Base-by-base conservation (phyloP, 2,113 vertebrate species). In the Epinephelus fuscoguttatus region DNA sequence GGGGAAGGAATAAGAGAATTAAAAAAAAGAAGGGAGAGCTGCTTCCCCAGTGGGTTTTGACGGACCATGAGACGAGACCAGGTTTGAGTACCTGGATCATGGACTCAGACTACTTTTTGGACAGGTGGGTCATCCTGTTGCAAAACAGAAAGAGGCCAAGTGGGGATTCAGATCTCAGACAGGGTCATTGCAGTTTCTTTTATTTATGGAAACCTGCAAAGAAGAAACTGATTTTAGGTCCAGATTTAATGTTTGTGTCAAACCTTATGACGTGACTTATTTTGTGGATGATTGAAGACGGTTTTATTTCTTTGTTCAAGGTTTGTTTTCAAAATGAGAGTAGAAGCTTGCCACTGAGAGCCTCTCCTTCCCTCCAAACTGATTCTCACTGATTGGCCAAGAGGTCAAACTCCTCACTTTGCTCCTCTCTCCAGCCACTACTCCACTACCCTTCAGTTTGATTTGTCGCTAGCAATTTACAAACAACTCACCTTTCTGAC, bases 311-410 rank as follows among this genome's bases (percentile, higher is more conserved):
- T 76, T 45, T 53, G 72, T 15, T 57, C 5, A 21, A n/a, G 8
- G 50, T 83, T 76, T 74, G 17, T 78, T 81, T 84, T 80, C 9
- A 70, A 30, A 45, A 14, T 40, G 53, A 70, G 47, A 66, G 50
- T 14, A 70, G 62, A 64, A 37, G 45, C 66, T 55, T 57, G 52
- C 62, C 17, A 33, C 45, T 30, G 55, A 70, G 42, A 67, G n/a
- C 18, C 50, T 81, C 47, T 61, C 33, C 61, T 80, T 53, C 21
- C 70, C 71, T 86, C 66, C 42, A 33, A 53, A 80, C 27, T 47
- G 62, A 91, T 84, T 55, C 23, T 40, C 18, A 71, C 84, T 85
- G 70, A 92, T 89, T 91, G 90, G 30, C 73, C 63, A 21, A 61
- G 27, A 86, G 87, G 81, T 89, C 75, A 74, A 63, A 81, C 70